Conservation (phyloP, 2,113 vertebrate genomes). For the Anarhynchus alexandrinus region DNA sequence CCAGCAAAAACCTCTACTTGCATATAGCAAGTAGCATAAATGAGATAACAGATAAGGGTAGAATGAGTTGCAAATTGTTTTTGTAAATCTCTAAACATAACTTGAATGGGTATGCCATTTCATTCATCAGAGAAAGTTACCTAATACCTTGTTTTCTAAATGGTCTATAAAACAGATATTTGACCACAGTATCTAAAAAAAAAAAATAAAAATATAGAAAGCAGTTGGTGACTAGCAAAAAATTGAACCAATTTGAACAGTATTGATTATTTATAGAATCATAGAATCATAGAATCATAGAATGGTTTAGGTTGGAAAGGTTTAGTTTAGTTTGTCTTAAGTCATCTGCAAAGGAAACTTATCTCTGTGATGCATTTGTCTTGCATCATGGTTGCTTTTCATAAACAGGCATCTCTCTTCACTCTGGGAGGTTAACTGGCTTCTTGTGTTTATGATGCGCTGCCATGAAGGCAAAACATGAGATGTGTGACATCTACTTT, state of each 20-base stretch:
- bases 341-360: neutral
- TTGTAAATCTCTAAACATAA: neutral
- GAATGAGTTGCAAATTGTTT: neutral
- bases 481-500: neutral
- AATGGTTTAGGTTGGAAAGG: no score
- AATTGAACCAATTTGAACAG: neutral
- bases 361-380: neutral
- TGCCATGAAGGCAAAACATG: neutral
- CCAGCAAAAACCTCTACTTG: neutral
- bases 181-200: neutral
- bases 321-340: neutral
- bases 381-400: neutral
- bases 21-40: neutral
- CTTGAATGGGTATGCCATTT: neutral
- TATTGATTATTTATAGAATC: neutral
- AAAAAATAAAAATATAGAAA: neutral
- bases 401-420: neutral
- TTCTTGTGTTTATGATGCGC: neutral
- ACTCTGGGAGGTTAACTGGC: neutral
- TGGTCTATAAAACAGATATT: neutral
- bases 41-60: neutral
- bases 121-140: neutral
- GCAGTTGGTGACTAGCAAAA: neutral
- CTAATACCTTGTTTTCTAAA: neutral
- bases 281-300: no score